Evolutionary conservation across 1,140 invertebrate genomes (phyloP).

Genomic region (Drosophila nikananu): DNA sequence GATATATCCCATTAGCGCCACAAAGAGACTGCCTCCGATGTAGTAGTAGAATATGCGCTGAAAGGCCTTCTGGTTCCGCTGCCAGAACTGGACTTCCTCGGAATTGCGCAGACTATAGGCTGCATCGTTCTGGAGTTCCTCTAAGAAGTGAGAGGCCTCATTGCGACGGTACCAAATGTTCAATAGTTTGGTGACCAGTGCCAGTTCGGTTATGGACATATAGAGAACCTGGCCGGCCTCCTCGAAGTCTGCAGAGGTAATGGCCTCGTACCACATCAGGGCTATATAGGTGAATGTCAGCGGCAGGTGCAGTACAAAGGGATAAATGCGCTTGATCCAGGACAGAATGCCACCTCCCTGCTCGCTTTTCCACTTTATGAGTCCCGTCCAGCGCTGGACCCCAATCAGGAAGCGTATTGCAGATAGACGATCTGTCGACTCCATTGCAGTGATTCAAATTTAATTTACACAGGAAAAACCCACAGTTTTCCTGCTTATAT

Average conservation of each 20-base stretch:
- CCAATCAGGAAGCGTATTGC: conserved; percentile 30
- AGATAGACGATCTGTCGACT: conserved; percentile 37
- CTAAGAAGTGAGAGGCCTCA: conserved; percentile 33
- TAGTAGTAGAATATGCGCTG: conserved; percentile 52
- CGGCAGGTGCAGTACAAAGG: conserved; percentile 60
- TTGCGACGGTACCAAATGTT: conserved; percentile 64
- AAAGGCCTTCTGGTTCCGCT: conserved; percentile 43
- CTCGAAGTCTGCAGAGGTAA: conserved; percentile 53
- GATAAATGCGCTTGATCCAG: conserved; percentile 32
- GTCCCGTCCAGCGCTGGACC: conserved; percentile 45
- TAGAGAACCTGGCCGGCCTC: conserved; percentile 65
- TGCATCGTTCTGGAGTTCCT: conserved; percentile 31
- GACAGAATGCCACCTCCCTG: not conserved
- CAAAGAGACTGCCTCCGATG: conserved; percentile 32
- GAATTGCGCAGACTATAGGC: conserved; percentile 17
- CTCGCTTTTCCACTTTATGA: conserved; percentile 45
- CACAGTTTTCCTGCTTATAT: conserved; percentile 52
- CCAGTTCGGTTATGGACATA: conserved; percentile 70
- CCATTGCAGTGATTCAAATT: conserved; percentile 32
- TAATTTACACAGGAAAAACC: not conserved
- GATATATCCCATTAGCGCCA: conserved; percentile 37
- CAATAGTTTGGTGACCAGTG: conserved; percentile 59
- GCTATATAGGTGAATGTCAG: conserved; percentile 62
- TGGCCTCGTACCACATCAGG: conserved; percentile 70
- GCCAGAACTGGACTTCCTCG: conserved; percentile 47